Percentiles rank a stretch among this genome's conserved stretches.
These are phyloP conservation scores for Cherax quadricarinatus DNA, from an alignment of 1,140 invertebrate genomes.

Conservation along the genomic window DNA sequence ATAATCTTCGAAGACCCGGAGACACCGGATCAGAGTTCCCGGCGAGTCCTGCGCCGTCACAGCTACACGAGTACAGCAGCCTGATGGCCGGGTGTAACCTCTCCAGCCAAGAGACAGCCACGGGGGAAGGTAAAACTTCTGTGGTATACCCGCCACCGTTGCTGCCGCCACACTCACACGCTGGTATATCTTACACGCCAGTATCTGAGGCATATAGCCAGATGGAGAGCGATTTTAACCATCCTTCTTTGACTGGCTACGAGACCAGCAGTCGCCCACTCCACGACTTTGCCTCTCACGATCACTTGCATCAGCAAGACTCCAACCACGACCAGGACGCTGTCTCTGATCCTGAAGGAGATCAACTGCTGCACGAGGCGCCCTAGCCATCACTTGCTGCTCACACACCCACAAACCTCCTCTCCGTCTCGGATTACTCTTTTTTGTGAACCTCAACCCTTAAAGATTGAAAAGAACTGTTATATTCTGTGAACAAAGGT, in stretches of 20 bases:
- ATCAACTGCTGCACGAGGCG: slow-evolving; percentile 51
- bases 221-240: slow-evolving; percentile 49
- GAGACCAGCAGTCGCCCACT: slow-evolving; percentile 22
- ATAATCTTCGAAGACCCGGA: slow-evolving; percentile 40
- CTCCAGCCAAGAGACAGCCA: neutral
- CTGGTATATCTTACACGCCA: slow-evolving; percentile 21
- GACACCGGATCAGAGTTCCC: slow-evolving; percentile 38
- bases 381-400: slow-evolving; percentile 19
- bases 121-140: slow-evolving; percentile 32
- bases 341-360: slow-evolving; percentile 47
- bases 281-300: slow-evolving; percentile 37
- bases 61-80: slow-evolving; percentile 50
- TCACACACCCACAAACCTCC: neutral
- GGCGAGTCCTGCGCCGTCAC: slow-evolving; percentile 35
- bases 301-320: slow-evolving; percentile 34
- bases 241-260: slow-evolving; percentile 33
- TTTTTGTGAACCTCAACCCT: slow-evolving; percentile 29
- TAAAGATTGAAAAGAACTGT: slow-evolving; percentile 28
- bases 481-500: slow-evolving; percentile 19
- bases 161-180: slow-evolving; percentile 13
- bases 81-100: slow-evolving; percentile 50
- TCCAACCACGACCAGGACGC: slow-evolving; percentile 45
- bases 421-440: slow-evolving; percentile 10
- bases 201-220: slow-evolving; percentile 51
- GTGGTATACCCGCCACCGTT: slow-evolving; percentile 38